A percentile compares a stretch with the other conserved stretches of the same genome.
Conservation (phyloP, 2,797 vertebrate species). For the Phalloptychus januarius region DNA sequence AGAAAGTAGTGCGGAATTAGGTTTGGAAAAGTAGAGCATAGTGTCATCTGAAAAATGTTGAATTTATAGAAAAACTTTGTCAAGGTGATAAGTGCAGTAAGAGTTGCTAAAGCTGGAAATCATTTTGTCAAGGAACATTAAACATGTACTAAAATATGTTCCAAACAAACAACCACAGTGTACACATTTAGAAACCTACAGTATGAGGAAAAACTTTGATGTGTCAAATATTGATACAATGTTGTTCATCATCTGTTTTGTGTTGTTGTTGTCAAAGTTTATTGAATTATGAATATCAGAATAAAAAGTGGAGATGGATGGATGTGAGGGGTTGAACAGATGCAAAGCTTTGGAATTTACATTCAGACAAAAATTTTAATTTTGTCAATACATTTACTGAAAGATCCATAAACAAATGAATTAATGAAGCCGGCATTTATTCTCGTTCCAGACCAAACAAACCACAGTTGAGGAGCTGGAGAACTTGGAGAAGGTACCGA, state of each 20-base stretch:
- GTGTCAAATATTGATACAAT: background rate
- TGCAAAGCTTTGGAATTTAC: background rate
- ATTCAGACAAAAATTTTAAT: background rate
- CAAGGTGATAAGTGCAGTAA: too few relatives aligned
- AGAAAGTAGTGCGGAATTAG: too few relatives aligned
- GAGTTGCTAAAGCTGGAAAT: too few relatives aligned
- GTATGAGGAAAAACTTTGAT: background rate
- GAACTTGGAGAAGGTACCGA: slow-evolving; percentile 91
- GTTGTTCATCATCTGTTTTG: background rate
- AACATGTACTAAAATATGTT: too few relatives aligned
- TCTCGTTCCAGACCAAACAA: slow-evolving; percentile 83
- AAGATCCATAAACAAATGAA: background rate
- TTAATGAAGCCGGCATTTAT: slow-evolving; percentile 39
- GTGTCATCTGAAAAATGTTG: too few relatives aligned
- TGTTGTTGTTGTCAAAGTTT: background rate
- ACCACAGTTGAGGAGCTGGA: slow-evolving; percentile 94
- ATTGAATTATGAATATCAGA: background rate
- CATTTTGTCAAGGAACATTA: too few relatives aligned
- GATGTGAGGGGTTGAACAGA: background rate
- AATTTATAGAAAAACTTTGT: too few relatives aligned
- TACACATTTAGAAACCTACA: background rate
- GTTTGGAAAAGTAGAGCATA: too few relatives aligned
- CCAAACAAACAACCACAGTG: too few relatives aligned
- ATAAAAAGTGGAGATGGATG: background rate
- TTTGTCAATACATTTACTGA: background rate